These are phyloP conservation scores for Lasaia peninsularis DNA, from an alignment of 1,140 invertebrate species.

Conservation along the genomic window DNA sequence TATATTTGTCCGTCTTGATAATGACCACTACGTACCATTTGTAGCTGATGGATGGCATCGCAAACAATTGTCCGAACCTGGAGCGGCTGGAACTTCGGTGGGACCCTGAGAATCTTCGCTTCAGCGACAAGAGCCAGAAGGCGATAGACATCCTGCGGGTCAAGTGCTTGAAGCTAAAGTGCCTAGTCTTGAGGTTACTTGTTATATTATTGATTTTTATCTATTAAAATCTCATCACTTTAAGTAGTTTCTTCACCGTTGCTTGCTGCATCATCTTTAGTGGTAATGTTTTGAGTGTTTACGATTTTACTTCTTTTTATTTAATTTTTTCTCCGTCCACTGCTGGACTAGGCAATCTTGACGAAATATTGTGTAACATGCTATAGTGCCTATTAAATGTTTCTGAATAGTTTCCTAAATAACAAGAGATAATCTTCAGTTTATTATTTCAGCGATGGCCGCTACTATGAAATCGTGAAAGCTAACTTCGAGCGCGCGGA, in stretches of 20 bases:
- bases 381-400: too few relatives aligned
- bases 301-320: too few relatives aligned
- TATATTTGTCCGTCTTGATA: too few relatives aligned
- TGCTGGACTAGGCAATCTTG: too few relatives aligned
- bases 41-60: conserved; percentile 97
- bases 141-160: conserved; percentile 94
- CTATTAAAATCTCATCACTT: too few relatives aligned
- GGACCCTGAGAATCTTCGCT: conserved; percentile 98
- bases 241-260: too few relatives aligned
- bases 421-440: too few relatives aligned
- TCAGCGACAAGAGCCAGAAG: conserved; percentile 99
- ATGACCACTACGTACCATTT: not conserved
- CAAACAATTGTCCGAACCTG: conserved; percentile 92
- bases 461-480: conserved; percentile 99
- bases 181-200: conserved; percentile 88
- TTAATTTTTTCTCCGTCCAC: too few relatives aligned
- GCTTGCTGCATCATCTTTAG: too few relatives aligned
- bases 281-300: too few relatives aligned
- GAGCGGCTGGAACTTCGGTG: conserved; percentile 96
- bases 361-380: too few relatives aligned
- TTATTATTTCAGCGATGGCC: conserved; percentile 89
- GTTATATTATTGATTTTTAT: not conserved
- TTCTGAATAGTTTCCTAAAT: too few relatives aligned
- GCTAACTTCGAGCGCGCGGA: conserved; percentile 99
- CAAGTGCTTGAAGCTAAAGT: conserved; percentile 90